Evolutionary conservation across 2,113 vertebrate species (phyloP).

Genomic region (Lophotis ruficrista): DNA sequence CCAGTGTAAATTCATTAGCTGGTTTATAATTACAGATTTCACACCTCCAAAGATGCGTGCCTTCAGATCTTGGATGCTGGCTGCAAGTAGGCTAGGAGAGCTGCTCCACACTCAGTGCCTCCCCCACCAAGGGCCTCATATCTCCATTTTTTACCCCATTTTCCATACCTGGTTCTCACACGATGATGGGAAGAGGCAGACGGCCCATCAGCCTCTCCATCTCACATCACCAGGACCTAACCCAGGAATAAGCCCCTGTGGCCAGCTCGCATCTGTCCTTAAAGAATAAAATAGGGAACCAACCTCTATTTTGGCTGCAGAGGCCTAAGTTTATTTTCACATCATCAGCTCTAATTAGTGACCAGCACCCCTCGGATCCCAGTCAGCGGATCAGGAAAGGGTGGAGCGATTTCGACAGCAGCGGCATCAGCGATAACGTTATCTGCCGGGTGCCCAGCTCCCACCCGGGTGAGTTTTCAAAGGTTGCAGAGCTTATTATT

Average conservation of each 20-base stretch:
- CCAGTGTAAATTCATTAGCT: rapidly evolving
- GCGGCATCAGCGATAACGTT: not conserved
- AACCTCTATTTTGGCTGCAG: not conserved
- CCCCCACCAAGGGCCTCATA: not conserved
- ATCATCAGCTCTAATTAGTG: not conserved
- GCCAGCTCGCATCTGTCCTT: not conserved
- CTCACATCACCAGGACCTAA: no score
- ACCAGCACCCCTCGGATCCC: not conserved
- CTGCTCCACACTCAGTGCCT: rapidly evolving
- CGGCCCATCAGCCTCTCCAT: not conserved
- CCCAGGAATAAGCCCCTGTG: rapidly evolving
- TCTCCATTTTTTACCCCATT: not conserved
- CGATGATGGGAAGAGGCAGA: rapidly evolving
- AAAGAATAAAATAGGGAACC: not conserved
- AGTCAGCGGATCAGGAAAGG: not conserved
- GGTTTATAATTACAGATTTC: not conserved
- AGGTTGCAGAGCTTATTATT: not conserved
- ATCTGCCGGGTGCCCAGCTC: not conserved
- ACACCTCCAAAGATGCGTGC: rapidly evolving
- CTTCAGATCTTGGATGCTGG: not conserved
- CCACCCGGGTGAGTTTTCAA: not conserved
- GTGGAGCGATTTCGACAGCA: not conserved
- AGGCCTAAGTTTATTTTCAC: not conserved
- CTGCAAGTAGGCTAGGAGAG: not conserved
- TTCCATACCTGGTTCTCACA: not conserved